These are phyloP conservation scores for Rhyacophila evoluta DNA, from an alignment of 2,888 invertebrate species.

Conservation along the genomic window DNA sequence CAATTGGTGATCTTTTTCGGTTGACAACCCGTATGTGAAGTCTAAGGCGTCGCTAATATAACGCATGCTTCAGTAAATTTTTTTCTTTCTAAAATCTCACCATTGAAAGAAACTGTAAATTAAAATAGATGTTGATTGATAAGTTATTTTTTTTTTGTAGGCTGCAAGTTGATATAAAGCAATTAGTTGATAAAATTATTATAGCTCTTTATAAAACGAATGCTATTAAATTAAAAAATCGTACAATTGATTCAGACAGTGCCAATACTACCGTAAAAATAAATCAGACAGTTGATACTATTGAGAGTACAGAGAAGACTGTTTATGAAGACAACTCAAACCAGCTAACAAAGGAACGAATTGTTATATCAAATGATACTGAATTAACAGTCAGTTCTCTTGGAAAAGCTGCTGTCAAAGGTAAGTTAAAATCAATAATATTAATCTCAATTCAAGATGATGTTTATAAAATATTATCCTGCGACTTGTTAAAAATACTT, in stretches of 20 bases:
- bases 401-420: conserved; percentile 87
- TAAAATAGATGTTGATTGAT: too few species aligned
- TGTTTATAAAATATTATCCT: too few species aligned
- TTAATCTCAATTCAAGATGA: too few species aligned
- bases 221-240: conserved; percentile 60
- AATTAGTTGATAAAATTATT: conserved; percentile 64
- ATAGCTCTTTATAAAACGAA: conserved; percentile 64
- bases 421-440: too few species aligned
- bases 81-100: too few species aligned
- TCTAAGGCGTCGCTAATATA: too few species aligned
- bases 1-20: too few species aligned
- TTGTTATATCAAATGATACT: conserved; percentile 58
- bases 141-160: conserved; percentile 6
- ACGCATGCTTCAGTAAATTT: too few species aligned
- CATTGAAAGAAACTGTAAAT: too few species aligned
- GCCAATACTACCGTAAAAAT: conserved; percentile 58
- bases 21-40: too few species aligned
- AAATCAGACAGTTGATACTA: conserved; percentile 47
- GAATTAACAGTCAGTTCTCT: conserved; percentile 74
- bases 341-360: not conserved
- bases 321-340: conserved; percentile 46
- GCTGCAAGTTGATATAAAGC: conserved; percentile 62
- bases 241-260: conserved; percentile 46
- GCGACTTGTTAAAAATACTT: too few species aligned
- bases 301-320: not conserved